Conservation (phyloP, 2,888 invertebrate genomes). For the Drosophila parthenogenetica region DNA sequence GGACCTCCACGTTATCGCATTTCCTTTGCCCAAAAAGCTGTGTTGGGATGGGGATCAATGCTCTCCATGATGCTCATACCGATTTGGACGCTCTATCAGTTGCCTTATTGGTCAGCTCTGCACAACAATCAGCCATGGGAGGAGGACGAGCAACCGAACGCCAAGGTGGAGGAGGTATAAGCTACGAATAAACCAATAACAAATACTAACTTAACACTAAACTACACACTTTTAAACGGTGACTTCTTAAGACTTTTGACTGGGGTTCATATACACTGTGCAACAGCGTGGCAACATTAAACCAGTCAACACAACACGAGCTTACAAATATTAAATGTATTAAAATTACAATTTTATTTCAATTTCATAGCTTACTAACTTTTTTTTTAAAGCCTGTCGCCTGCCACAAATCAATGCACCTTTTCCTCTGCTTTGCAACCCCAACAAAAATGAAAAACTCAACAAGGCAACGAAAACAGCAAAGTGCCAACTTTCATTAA, state of each 20-base stretch:
- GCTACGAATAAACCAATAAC: neutral
- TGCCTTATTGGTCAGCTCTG: constrained; percentile 66
- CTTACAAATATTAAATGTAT: no score
- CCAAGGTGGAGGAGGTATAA: neutral
- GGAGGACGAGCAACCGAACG: constrained; percentile 1
- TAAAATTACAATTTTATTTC: no score
- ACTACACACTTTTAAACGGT: constrained; percentile 53
- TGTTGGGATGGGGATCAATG: constrained; percentile 58
- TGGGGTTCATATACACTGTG: constrained; percentile 34
- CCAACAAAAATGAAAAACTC: no score
- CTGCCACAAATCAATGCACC: constrained; percentile 73
- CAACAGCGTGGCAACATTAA: constrained; percentile 5
- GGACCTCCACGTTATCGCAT: constrained; percentile 77
- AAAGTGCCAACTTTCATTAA: constrained; percentile 82
- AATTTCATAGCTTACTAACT: no score
- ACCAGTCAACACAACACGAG: neutral
- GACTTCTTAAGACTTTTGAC: constrained; percentile 63
- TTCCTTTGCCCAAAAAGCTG: constrained; percentile 33
- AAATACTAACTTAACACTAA: neutral
- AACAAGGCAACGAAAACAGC: constrained; percentile 55
- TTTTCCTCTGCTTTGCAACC: no score
- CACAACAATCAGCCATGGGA: constrained; percentile 53
- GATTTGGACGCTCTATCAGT: constrained; percentile 49
- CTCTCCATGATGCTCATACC: constrained; percentile 72
- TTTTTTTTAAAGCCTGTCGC: constrained; percentile 38